These are phyloP conservation scores for Drosophila monieri DNA, from an alignment of 2,888 invertebrate species.

Conservation along the genomic window DNA sequence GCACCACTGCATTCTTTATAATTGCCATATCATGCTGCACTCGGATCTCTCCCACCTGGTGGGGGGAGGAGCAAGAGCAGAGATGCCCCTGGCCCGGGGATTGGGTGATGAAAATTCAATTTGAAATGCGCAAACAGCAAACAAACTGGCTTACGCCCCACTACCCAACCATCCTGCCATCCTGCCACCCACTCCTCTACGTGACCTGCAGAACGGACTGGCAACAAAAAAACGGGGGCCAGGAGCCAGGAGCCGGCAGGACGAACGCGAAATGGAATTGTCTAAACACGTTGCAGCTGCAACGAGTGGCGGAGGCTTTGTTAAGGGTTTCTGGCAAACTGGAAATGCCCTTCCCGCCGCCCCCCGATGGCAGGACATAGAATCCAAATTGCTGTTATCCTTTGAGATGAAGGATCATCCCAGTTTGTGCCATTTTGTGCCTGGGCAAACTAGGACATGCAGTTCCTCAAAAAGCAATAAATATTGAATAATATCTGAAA, in stretches of 20 bases:
- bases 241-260: neutral
- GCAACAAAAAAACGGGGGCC: too few relatives aligned
- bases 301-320: neutral
- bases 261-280: constrained; percentile 17
- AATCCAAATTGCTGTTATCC: too few relatives aligned
- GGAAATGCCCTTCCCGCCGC: too few relatives aligned
- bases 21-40: constrained; percentile 34
- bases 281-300: constrained; percentile 6
- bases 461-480: too few relatives aligned
- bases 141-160: constrained; percentile 27
- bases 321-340: neutral
- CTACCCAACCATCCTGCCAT: neutral
- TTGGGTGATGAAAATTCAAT: constrained; percentile 40
- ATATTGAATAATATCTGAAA: too few relatives aligned
- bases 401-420: too few relatives aligned
- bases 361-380: too few relatives aligned
- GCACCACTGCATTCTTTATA: constrained; percentile 24
- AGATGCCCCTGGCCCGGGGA: neutral
- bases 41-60: neutral
- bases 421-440: too few relatives aligned
- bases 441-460: too few relatives aligned
- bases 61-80: neutral
- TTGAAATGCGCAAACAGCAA: constrained; percentile 43
- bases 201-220: constrained; percentile 18
- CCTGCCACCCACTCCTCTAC: constrained; percentile 11